Evolutionary conservation across 2,888 invertebrate genomes (phyloP).

Genomic region (Metopia argyrocephala): DNA sequence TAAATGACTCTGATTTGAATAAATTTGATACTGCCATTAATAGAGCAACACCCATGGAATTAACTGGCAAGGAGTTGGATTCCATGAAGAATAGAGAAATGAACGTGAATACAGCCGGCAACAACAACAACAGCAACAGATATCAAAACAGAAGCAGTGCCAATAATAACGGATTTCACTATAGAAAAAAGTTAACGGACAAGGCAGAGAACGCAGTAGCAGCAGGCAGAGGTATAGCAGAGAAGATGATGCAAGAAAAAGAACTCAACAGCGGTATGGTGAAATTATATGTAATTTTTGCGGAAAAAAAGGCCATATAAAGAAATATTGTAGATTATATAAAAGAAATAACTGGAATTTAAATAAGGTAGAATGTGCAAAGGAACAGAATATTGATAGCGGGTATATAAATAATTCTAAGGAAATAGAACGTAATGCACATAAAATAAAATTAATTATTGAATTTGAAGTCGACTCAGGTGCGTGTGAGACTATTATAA

Average conservation of each 20-base stretch:
- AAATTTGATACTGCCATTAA: slow-evolving; percentile 23
- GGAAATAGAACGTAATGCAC: background rate
- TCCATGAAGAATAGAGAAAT: background rate
- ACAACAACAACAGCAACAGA: too few relatives aligned
- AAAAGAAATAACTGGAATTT: background rate
- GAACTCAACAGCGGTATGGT: background rate
- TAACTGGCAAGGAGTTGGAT: slow-evolving; percentile 1
- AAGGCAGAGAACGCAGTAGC: background rate
- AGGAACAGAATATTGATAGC: too few relatives aligned
- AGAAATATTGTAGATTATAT: slow-evolving; percentile 2
- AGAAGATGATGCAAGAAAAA: background rate
- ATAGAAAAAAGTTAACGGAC: background rate
- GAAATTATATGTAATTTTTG: background rate
- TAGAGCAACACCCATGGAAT: slow-evolving; percentile 16
- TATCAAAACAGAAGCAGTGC: too few relatives aligned
- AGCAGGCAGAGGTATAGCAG: background rate
- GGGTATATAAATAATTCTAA: slow-evolving; percentile 27
- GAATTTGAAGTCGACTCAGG: slow-evolving; percentile 32
- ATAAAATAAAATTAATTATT: background rate
- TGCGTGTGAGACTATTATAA: slow-evolving; percentile 19
- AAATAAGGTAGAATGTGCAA: background rate
- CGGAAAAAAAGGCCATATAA: background rate
- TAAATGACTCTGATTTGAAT: too few relatives aligned
- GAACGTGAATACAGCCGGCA: background rate
- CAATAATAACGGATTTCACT: too few relatives aligned